Percentiles rank a stretch among this genome's conserved stretches.
Evolutionary conservation across 2,888 invertebrate genomes (phyloP).

Genomic region (Frankliniella fusca): DNA sequence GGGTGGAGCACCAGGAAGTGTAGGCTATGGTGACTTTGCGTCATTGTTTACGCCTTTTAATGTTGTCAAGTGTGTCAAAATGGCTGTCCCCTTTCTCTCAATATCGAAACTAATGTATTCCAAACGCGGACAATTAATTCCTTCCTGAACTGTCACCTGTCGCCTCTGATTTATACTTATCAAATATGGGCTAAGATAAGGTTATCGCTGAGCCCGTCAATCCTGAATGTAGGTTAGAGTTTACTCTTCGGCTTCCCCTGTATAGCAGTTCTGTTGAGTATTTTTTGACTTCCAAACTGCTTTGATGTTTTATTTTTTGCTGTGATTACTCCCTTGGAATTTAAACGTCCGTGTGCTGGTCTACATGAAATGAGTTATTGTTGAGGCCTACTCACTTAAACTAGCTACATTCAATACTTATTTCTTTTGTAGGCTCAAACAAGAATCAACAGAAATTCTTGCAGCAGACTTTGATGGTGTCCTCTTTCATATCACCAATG

Average conservation of each 20-base stretch:
- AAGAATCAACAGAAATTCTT: constrained; percentile 89
- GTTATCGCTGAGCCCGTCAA: not conserved
- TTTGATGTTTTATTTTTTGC: not conserved
- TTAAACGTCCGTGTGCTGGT: too few relatives aligned
- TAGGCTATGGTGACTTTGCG: not conserved
- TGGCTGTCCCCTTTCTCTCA: too few relatives aligned
- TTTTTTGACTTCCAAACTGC: constrained; percentile 23
- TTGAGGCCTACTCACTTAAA: constrained; percentile 26
- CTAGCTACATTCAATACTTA: constrained; percentile 8
- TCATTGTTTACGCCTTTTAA: constrained; percentile 5
- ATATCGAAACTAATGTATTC: too few relatives aligned
- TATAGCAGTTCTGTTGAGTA: not conserved
- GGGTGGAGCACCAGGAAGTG: constrained; percentile 10
- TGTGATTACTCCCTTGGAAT: too few relatives aligned
- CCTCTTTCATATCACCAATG: constrained; percentile 95
- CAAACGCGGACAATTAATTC: not conserved
- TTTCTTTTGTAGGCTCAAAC: constrained; percentile 68
- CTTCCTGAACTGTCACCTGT: not conserved
- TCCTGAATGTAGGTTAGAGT: not conserved
- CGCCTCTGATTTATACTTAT: not conserved
- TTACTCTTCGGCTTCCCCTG: not conserved
- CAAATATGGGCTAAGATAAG: not conserved
- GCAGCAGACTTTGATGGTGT: constrained; percentile 99
- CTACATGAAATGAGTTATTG: not conserved
- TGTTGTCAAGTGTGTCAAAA: not conserved